phyloP scores from a whole-genome alignment of 1,140 invertebrate species.

The Caenorhabditis inopinata region DNA sequence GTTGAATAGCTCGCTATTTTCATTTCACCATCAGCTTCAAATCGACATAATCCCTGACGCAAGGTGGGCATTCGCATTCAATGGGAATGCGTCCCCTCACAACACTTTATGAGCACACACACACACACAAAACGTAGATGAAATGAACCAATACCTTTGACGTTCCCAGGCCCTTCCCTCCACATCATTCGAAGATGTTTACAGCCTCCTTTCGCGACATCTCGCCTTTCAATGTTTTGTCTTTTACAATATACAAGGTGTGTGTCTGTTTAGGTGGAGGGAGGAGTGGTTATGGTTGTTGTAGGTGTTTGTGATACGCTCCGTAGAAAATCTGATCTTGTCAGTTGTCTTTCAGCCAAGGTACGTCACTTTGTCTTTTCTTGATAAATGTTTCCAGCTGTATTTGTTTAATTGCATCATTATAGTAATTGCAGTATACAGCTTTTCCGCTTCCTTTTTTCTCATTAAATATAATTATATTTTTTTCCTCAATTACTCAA shows the following conservation, averaged over 20 bases:
- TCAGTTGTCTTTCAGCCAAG: not conserved
- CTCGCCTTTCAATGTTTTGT: conserved; percentile 5
- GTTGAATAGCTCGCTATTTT: too few relatives aligned
- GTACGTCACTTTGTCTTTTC: too few relatives aligned
- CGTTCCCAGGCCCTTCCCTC: conserved; percentile 19
- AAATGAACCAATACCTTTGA: not conserved
- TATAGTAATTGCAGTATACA: too few relatives aligned
- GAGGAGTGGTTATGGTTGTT: not conserved
- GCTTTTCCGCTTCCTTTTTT: too few relatives aligned
- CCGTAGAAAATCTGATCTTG: not conserved
- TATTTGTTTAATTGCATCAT: too few relatives aligned
- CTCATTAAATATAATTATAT: not conserved
- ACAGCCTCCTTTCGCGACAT: not conserved
- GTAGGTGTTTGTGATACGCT: not conserved
- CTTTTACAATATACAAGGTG: not conserved
- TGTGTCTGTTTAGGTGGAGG: conserved; percentile 2
- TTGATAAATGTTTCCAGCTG: too few relatives aligned
- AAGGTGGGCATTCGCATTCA: not conserved
- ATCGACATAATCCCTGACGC: too few relatives aligned
- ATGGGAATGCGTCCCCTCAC: not conserved
- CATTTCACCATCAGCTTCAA: too few relatives aligned
- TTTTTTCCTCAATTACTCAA: not conserved
- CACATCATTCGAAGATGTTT: conserved; percentile 19
- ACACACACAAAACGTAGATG: not conserved
- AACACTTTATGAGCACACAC: conserved; percentile 11